Percentiles rank a stretch among this genome's conserved stretches.
Evolutionary conservation across 2,113 vertebrate genomes (phyloP).

Genomic region (Gymnocephalus cernua): DNA sequence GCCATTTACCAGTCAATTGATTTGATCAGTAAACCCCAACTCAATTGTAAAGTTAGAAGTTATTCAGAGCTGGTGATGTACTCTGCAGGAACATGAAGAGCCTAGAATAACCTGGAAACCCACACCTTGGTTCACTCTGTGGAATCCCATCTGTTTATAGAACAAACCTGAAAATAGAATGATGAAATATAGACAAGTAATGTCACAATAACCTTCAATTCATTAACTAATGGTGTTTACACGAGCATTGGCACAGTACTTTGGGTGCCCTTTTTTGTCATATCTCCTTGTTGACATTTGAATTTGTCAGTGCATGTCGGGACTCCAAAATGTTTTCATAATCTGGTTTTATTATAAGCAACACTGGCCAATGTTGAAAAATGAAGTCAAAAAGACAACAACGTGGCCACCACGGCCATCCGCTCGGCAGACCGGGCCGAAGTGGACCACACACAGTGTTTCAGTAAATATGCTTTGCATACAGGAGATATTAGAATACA

Average conservation of each 20-base stretch:
- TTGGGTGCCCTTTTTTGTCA: slow-evolving; percentile 75
- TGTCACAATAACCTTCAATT: slow-evolving; percentile 61
- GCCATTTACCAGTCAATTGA: not conserved
- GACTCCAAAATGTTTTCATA: slow-evolving; percentile 84
- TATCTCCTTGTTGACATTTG: slow-evolving; percentile 84
- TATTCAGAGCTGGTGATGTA: not conserved
- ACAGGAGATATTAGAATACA: slow-evolving; percentile 81
- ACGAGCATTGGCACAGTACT: slow-evolving; percentile 66
- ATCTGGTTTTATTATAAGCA: slow-evolving; percentile 87
- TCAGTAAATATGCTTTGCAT: slow-evolving; percentile 67
- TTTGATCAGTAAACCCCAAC: not conserved
- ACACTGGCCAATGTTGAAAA: slow-evolving; percentile 80
- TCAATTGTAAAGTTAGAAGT: not conserved
- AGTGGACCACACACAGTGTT: slow-evolving; percentile 83
- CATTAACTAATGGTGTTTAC: slow-evolving; percentile 73
- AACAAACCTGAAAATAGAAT: slow-evolving; percentile 70
- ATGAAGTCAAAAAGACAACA: slow-evolving; percentile 81
- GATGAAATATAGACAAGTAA: slow-evolving; percentile 74
- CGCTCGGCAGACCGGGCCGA: slow-evolving; percentile 52
- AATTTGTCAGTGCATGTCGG: slow-evolving; percentile 79
- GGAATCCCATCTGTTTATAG: slow-evolving; percentile 64
- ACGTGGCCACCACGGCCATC: slow-evolving; percentile 63
- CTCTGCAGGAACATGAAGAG: not conserved
- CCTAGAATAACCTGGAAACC: slow-evolving; percentile 49
- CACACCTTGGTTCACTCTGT: slow-evolving; percentile 46